Percentiles rank a stretch among this genome's conserved stretches.
Conservation (phyloP, 1,140 invertebrate species). For the Lasioglossum baleicum region DNA sequence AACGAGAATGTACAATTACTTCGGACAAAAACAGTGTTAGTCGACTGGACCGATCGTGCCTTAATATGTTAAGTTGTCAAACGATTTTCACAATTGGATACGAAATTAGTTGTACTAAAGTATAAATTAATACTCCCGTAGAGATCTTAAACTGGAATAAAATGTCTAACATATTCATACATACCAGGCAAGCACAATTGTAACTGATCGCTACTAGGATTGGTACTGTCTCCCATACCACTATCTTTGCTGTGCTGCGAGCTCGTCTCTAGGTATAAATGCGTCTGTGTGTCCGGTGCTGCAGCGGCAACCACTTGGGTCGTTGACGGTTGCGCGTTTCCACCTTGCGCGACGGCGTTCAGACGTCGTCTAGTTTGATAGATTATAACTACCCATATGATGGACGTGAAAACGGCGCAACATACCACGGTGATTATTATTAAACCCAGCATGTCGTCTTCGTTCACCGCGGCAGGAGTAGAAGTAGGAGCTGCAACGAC, state of each 20-base stretch:
- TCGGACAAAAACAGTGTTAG: too few species aligned
- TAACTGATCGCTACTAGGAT: conserved; percentile 81
- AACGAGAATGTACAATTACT: too few species aligned
- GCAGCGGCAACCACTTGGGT: conserved; percentile 27
- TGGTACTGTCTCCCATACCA: conserved; percentile 83
- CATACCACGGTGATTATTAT: conserved; percentile 94
- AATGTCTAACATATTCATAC: conserved; percentile 15
- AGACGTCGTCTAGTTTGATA: conserved; percentile 89
- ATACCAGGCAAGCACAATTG: conserved; percentile 76
- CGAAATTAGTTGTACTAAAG: too few species aligned
- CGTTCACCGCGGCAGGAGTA: conserved; percentile 72
- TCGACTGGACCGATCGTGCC: too few species aligned
- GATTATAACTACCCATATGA: conserved; percentile 95
- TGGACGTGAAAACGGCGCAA: conserved; percentile 92
- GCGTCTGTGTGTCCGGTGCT: conserved; percentile 68
- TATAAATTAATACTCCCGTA: too few species aligned
- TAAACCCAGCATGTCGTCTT: conserved; percentile 89
- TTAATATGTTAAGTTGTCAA: too few species aligned
- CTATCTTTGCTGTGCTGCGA: conserved; percentile 82
- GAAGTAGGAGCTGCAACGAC: conserved; percentile 69
- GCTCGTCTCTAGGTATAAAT: conserved; percentile 76
- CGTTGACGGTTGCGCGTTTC: conserved; percentile 53
- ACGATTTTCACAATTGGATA: too few species aligned
- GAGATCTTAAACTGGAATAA: too few species aligned
- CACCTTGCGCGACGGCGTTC: conserved; percentile 67